A percentile compares a stretch with the other conserved stretches of the same genome.
These are phyloP conservation scores for Halictus ligatus DNA, from an alignment of 2,888 invertebrate genomes.

Conservation along the genomic window DNA sequence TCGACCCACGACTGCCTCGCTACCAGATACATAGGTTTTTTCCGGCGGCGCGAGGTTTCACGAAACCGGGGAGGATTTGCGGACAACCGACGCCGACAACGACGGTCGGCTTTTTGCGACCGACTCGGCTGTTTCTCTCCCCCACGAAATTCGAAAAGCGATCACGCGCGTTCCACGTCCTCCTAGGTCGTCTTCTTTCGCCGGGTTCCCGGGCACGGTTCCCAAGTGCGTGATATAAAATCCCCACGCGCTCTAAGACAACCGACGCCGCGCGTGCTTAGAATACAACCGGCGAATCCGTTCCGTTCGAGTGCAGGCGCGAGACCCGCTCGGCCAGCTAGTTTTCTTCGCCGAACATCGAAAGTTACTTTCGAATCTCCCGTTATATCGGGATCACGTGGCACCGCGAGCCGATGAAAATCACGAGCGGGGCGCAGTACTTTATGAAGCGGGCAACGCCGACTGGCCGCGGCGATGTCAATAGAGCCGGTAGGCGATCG, in stretches of 20 bases:
- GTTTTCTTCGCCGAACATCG: conserved; percentile 10
- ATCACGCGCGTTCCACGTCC: background rate
- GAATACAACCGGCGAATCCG: background rate
- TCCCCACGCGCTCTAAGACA: conserved; percentile 21
- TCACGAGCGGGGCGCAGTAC: background rate
- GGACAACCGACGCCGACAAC: background rate
- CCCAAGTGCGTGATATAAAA: conserved; percentile 17
- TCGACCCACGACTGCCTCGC: conserved; percentile 34
- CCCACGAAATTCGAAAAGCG: background rate
- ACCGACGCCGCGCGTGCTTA: conserved; percentile 6
- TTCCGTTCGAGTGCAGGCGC: background rate
- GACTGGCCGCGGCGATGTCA: background rate
- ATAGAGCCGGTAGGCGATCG: conserved; percentile 10
- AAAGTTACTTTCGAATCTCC: conserved; percentile 35
- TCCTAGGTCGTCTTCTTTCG: conserved; percentile 1
- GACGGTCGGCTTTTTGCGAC: background rate
- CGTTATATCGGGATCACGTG: conserved; percentile 4
- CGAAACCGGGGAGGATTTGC: background rate
- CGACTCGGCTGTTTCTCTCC: background rate
- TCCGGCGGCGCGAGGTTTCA: background rate
- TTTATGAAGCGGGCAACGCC: background rate
- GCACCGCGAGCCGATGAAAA: background rate
- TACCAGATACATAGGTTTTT: conserved; percentile 14
- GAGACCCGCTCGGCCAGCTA: background rate
- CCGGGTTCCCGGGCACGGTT: background rate